Conservation (phyloP, 2,797 vertebrate genomes). For the Pangasius krempfi region DNA sequence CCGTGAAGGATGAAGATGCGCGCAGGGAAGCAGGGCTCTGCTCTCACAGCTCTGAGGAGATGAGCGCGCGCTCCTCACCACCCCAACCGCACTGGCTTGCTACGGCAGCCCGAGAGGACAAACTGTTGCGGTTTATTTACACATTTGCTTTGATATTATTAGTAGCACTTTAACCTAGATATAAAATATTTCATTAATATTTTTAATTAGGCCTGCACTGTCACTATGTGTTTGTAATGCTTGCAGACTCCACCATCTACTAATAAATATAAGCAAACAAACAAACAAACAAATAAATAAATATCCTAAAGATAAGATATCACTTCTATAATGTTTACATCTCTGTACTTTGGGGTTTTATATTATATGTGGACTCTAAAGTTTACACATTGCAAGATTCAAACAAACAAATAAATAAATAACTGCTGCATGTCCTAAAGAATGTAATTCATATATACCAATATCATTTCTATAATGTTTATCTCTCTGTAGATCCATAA, state of each 20-base stretch:
- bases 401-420: too few relatives aligned
- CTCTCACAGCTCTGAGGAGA: slow-evolving; percentile 35
- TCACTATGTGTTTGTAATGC: neutral
- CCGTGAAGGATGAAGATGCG: neutral
- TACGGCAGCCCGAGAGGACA: slow-evolving; percentile 54
- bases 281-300: neutral
- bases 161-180: neutral
- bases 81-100: slow-evolving; percentile 44
- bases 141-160: neutral
- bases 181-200: neutral
- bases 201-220: neutral
- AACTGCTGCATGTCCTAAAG: neutral
- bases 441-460: too few relatives aligned
- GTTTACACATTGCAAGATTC: too few relatives aligned
- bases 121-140: neutral
- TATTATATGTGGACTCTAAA: too few relatives aligned
- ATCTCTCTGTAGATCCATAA: neutral
- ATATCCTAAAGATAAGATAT: too few relatives aligned
- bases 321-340: too few relatives aligned
- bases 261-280: too few relatives aligned
- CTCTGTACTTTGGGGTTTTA: too few relatives aligned
- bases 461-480: neutral
- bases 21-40: neutral
- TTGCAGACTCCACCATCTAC: neutral
- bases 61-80: slow-evolving; percentile 16